Percentiles rank a stretch among this genome's conserved stretches.
phyloP scores from a whole-genome alignment of 2,888 invertebrate species.

The Xestoiulus laeticollis region DNA sequence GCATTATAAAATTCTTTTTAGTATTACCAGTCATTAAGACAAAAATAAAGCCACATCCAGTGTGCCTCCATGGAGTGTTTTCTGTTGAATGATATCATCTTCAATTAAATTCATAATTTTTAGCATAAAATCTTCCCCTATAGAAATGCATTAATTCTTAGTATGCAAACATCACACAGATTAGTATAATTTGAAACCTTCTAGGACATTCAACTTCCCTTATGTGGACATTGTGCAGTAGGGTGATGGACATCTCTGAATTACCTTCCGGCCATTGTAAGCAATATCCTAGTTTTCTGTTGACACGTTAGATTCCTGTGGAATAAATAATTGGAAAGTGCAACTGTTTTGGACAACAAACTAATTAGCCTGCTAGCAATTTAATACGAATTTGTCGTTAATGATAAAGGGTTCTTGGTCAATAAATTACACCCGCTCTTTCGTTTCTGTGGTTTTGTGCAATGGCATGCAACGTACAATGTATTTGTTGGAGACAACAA shows the following conservation, averaged over 20 bases:
- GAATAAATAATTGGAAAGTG: slow-evolving; percentile 17
- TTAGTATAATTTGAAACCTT: too few relatives aligned
- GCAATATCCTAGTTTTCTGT: background rate
- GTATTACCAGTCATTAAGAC: too few relatives aligned
- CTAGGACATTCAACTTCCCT: background rate
- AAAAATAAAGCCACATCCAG: too few relatives aligned
- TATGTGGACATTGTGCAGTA: background rate
- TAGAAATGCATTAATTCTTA: too few relatives aligned
- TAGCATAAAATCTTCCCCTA: too few relatives aligned
- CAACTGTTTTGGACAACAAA: slow-evolving; percentile 26
- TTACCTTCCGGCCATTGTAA: background rate
- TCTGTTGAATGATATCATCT: too few relatives aligned
- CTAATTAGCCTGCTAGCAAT: slow-evolving; percentile 13
- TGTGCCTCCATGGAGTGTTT: too few relatives aligned
- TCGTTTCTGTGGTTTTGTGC: background rate
- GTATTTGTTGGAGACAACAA: slow-evolving; percentile 14
- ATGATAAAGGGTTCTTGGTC: slow-evolving; percentile 12
- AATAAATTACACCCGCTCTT: slow-evolving; percentile 12
- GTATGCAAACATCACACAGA: too few relatives aligned
- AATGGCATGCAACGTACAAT: background rate
- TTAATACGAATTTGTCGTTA: slow-evolving; percentile 20
- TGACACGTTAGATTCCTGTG: background rate
- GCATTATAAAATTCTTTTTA: too few relatives aligned
- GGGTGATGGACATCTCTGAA: background rate
- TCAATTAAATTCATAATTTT: too few relatives aligned